These are phyloP conservation scores for Bubalus kerabau DNA, from an alignment of 2,113 vertebrate species.

Conservation along the genomic window DNA sequence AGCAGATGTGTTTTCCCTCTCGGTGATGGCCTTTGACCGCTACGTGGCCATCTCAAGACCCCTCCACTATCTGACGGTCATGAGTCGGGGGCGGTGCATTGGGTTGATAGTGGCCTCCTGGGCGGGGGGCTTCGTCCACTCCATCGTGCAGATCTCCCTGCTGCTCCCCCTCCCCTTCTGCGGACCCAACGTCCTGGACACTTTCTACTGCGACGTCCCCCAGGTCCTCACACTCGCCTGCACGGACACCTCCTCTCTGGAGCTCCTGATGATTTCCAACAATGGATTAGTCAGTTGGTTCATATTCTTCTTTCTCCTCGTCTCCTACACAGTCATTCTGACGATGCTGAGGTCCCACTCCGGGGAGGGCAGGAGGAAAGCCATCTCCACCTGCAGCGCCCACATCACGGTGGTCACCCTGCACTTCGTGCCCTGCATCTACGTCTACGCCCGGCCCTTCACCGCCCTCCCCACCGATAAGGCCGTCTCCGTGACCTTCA, in stretches of 20 bases:
- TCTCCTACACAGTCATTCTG: slow-evolving; percentile 55
- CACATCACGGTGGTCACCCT: slow-evolving; percentile 12
- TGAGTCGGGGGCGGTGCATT: neutral
- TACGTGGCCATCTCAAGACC: slow-evolving; percentile 59
- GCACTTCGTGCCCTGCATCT: slow-evolving; percentile 26
- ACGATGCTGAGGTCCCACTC: slow-evolving; percentile 25
- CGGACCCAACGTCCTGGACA: slow-evolving; percentile 55
- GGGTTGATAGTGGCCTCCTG: neutral
- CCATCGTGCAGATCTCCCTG: slow-evolving; percentile 28
- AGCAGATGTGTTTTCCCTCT: slow-evolving; percentile 25
- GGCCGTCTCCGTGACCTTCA: neutral
- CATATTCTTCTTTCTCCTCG: slow-evolving; percentile 42
- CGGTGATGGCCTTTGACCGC: slow-evolving; percentile 56
- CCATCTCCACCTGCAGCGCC: slow-evolving; percentile 25
- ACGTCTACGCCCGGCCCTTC: slow-evolving; percentile 14
- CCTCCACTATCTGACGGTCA: slow-evolving; percentile 53
- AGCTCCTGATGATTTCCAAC: slow-evolving; percentile 53
- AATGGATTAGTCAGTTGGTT: neutral
- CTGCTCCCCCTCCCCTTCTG: slow-evolving; percentile 50
- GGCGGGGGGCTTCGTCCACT: slow-evolving; percentile 53
- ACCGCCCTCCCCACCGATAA: neutral
- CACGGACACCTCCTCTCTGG: slow-evolving; percentile 11
- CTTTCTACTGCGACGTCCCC: slow-evolving; percentile 60
- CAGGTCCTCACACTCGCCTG: slow-evolving; percentile 53
- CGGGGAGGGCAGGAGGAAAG: slow-evolving; percentile 36